Evolutionary conservation across 2,797 vertebrate species (phyloP).

Genomic region (Trachops cirrhosus): DNA sequence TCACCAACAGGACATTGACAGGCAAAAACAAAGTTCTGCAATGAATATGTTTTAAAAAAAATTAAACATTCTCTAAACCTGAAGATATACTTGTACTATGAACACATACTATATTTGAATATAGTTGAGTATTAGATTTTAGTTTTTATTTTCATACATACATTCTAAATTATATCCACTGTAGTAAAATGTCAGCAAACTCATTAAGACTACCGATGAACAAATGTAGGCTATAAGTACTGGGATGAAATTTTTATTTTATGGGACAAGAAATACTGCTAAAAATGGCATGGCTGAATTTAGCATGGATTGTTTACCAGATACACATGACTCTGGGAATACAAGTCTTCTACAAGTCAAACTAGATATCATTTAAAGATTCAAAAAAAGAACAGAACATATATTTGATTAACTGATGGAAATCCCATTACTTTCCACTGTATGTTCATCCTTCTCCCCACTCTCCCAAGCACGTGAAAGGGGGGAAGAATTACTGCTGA

Average conservation of each 20-base stretch:
- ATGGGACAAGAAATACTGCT: background rate
- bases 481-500: background rate
- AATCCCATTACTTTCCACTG: background rate
- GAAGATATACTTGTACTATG: background rate
- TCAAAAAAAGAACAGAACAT: background rate
- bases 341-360: background rate
- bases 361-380: background rate
- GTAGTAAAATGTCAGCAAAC: background rate
- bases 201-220: background rate
- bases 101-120: background rate
- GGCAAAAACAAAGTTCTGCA: background rate
- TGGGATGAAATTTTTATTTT: background rate
- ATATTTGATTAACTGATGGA: background rate
- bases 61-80: background rate
- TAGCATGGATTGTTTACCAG: conserved; percentile 6
- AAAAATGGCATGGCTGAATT: background rate
- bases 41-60: background rate
- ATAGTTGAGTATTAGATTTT: background rate
- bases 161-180: background rate
- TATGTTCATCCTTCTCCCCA: background rate
- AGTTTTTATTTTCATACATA: background rate
- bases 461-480: background rate
- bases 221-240: background rate
- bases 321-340: background rate
- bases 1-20: background rate